These are phyloP conservation scores for Peromyscus attwateri DNA, from an alignment of 2,797 vertebrate species.

Conservation along the genomic window DNA sequence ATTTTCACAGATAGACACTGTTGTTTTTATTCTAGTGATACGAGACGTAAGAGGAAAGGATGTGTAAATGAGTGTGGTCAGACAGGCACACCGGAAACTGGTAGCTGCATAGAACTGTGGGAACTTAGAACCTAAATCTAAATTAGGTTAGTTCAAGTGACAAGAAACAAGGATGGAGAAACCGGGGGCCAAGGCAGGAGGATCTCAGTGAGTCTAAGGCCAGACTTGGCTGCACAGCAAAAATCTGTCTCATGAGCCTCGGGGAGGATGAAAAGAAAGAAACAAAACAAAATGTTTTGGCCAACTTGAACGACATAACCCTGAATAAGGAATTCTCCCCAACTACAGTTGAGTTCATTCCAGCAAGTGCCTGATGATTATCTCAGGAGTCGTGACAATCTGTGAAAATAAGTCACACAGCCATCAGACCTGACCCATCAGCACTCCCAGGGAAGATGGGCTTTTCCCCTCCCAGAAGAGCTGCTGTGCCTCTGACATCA, in stretches of 20 bases:
- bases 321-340: neutral
- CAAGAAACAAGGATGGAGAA: neutral
- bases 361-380: conserved; percentile 64
- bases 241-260: neutral
- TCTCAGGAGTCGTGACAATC: conserved; percentile 60
- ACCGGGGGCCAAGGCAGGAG: neutral
- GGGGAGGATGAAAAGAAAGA: neutral
- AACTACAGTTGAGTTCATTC: neutral
- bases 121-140: neutral
- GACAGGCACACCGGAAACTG: neutral
- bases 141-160: neutral
- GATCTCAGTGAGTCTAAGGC: neutral
- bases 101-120: neutral
- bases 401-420: conserved; percentile 62
- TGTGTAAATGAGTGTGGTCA: fast-evolving
- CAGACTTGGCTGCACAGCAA: neutral
- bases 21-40: neutral
- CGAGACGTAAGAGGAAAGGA: neutral
- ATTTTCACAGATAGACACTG: neutral
- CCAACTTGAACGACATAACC: neutral
- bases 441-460: conserved; percentile 60
- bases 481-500: neutral
- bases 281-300: neutral
- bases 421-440: conserved; percentile 34
- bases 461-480: conserved; percentile 53